Evolutionary conservation across 2,888 invertebrate species (phyloP).

Genomic region (Nomada ruficornis): DNA sequence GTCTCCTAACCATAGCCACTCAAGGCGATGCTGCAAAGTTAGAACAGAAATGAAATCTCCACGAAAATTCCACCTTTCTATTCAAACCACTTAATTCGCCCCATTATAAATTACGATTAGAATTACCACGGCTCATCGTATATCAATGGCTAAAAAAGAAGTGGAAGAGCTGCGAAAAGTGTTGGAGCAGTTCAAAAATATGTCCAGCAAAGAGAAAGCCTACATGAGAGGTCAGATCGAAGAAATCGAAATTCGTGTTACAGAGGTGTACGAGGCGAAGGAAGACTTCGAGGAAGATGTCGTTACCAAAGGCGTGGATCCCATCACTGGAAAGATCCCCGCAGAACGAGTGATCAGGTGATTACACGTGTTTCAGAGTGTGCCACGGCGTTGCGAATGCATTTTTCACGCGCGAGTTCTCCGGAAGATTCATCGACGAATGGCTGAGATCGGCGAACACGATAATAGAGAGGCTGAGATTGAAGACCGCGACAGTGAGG

Average conservation of each 20-base stretch:
- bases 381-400: background rate
- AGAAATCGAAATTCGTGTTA: constrained; percentile 85
- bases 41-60: background rate
- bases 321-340: constrained; percentile 87
- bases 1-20: constrained; percentile 33
- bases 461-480: constrained; percentile 86
- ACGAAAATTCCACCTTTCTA: background rate
- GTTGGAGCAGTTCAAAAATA: constrained; percentile 78
- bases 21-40: constrained; percentile 42
- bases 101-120: constrained; percentile 57
- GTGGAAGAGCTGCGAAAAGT: constrained; percentile 84
- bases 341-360: constrained; percentile 86
- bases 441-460: constrained; percentile 86
- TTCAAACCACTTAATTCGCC: background rate
- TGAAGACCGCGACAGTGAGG: constrained; percentile 86
- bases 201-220: constrained; percentile 83
- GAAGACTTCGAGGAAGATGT: constrained; percentile 86
- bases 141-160: constrained; percentile 85
- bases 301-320: constrained; percentile 86
- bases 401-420: constrained; percentile 13
- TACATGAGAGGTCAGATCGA: constrained; percentile 86
- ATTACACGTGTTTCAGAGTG: background rate
- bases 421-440: constrained; percentile 86
- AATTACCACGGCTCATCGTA: constrained; percentile 85
- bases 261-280: constrained; percentile 85